Conservation (phyloP, 2,113 vertebrate genomes). For the Callithrix jacchus region DNA sequence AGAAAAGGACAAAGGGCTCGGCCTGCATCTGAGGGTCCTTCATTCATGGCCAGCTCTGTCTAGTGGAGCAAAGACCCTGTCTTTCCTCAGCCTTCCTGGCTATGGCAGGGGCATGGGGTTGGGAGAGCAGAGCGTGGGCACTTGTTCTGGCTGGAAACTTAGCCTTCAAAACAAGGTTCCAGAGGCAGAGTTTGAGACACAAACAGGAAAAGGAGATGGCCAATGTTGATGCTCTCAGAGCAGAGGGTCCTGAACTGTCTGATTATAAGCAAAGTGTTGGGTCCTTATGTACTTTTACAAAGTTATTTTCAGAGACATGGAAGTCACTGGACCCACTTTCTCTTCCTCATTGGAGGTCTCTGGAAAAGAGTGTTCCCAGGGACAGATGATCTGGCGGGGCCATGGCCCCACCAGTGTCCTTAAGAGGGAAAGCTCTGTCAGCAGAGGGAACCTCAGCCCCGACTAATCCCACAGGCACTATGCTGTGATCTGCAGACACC, state of each 20-base stretch:
- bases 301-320: not conserved
- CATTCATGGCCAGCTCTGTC: fast-evolving
- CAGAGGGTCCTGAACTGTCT: not conserved
- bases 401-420: not conserved
- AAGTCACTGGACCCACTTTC: not conserved
- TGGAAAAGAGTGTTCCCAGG: not conserved
- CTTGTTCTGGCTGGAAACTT: not conserved
- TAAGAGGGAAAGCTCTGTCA: not conserved
- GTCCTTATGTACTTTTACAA: not conserved
- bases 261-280: not conserved
- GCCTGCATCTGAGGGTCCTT: not conserved
- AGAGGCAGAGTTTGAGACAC: not conserved
- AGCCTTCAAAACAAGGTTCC: not conserved
- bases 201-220: not conserved
- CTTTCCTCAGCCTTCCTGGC: not conserved
- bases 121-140: not conserved
- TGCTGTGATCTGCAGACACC: not conserved
- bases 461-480: not conserved
- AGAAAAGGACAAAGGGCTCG: not conserved
- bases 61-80: not conserved
- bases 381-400: not conserved
- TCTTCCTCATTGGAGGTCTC: not conserved
- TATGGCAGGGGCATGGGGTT: fast-evolving
- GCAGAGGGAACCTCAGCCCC: not conserved
- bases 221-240: not conserved